Conservation (phyloP, 2,888 invertebrate species). For the Erebia ligea region DNA sequence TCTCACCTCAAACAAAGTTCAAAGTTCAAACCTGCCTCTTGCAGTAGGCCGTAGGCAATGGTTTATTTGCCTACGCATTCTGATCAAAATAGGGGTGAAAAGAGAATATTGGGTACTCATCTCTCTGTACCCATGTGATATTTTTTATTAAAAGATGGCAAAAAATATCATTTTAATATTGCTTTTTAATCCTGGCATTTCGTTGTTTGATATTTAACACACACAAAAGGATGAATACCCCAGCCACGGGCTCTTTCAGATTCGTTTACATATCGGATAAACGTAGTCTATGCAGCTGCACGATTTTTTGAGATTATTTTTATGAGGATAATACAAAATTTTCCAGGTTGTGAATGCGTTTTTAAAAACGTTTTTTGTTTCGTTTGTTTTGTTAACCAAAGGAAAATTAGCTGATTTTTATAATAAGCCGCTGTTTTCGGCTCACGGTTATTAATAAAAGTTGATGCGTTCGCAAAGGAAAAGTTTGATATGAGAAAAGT, state of each 20-base stretch:
- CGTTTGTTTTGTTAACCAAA: not conserved
- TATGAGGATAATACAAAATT: conserved; percentile 1
- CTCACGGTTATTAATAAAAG: conserved; percentile 45
- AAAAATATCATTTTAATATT: conserved; percentile 5
- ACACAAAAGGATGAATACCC: conserved; percentile 5
- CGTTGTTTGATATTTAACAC: not conserved
- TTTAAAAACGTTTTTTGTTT: not conserved
- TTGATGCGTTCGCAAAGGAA: conserved; percentile 66
- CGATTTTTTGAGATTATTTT: not conserved
- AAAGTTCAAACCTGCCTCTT: no score
- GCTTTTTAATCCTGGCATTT: conserved; percentile 3
- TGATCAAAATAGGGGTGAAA: no score
- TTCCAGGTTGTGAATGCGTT: not conserved
- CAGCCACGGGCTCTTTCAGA: conserved; percentile 4
- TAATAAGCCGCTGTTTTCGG: not conserved
- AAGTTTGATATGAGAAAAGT: conserved; percentile 67
- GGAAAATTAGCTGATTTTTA: not conserved
- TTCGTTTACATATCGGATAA: conserved; percentile 11
- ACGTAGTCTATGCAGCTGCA: not conserved
- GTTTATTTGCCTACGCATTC: no score
- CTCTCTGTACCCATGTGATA: not conserved
- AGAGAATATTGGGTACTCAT: no score
- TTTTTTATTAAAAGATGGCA: not conserved
- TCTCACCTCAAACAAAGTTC: no score
- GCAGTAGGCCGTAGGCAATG: no score